Percentiles rank a stretch among this genome's conserved stretches.
Evolutionary conservation across 2,113 vertebrate species (phyloP).

Genomic region (Clarias magur): DNA sequence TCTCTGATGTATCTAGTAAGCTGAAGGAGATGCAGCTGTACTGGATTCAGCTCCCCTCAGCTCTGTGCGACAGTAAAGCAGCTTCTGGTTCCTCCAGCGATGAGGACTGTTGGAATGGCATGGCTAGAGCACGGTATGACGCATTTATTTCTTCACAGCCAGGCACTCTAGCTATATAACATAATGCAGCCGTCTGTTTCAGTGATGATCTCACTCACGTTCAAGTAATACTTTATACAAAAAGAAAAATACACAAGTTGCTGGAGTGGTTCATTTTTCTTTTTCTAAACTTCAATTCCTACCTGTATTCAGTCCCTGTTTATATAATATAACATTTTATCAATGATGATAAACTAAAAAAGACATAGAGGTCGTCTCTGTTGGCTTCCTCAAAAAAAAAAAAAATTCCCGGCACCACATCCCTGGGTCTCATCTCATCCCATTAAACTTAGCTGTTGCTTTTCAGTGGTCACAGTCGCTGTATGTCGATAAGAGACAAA

Average conservation of each 20-base stretch:
- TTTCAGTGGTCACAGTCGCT: no score
- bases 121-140: slow-evolving; percentile 79
- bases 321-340: no score
- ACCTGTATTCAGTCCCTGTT: no score
- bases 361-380: no score
- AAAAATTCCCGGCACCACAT: no score
- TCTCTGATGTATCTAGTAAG: slow-evolving; percentile 83
- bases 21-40: slow-evolving; percentile 84
- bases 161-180: background rate
- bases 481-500: no score
- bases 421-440: no score
- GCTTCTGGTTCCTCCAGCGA: slow-evolving; percentile 75
- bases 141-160: background rate
- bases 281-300: no score
- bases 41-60: slow-evolving; percentile 85
- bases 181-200: background rate
- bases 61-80: slow-evolving; percentile 84
- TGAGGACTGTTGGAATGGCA: slow-evolving; percentile 95
- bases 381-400: no score
- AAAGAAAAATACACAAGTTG: background rate
- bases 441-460: no score
- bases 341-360: no score
- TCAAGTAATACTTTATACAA: background rate
- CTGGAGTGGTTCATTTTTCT: background rate
- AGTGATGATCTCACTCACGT: background rate